A percentile compares a stretch with the other conserved stretches of the same genome.
phyloP scores from a whole-genome alignment of 2,797 vertebrate species.

The Alcedo quadribrachys region DNA sequence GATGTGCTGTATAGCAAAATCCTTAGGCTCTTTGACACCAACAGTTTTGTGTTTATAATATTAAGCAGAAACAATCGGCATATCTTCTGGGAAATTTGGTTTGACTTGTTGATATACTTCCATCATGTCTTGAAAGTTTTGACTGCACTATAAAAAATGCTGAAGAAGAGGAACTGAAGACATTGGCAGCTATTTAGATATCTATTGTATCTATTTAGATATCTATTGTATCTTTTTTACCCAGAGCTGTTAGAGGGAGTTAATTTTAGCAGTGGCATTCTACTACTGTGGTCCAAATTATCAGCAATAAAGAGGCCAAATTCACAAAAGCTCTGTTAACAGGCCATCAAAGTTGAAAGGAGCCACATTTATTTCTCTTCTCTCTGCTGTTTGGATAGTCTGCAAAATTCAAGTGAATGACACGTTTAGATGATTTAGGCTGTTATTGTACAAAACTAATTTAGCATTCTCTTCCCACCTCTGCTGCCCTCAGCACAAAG shows the following conservation, averaged over 20 bases:
- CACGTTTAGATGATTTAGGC: not conserved
- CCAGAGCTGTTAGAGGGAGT: not conserved
- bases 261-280: not conserved
- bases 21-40: not conserved
- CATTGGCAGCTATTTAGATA: not conserved
- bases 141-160: not conserved
- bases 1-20: not conserved
- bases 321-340: not conserved
- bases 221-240: too few relatives aligned
- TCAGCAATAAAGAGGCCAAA: not conserved
- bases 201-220: not conserved
- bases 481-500: not conserved
- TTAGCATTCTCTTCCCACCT: not conserved
- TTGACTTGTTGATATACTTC: not conserved
- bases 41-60: not conserved
- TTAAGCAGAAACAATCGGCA: not conserved
- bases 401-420: not conserved
- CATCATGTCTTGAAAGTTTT: not conserved
- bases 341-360: not conserved
- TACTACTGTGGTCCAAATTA: not conserved
- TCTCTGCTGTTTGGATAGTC: not conserved
- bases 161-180: not conserved
- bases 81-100: not conserved
- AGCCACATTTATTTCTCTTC: constrained; percentile 2
- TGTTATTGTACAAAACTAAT: not conserved